Evolutionary conservation across 2,888 invertebrate genomes (phyloP), one percentile per base, ranked within the genome.

Genomic region (Tachina lurida): DNA sequence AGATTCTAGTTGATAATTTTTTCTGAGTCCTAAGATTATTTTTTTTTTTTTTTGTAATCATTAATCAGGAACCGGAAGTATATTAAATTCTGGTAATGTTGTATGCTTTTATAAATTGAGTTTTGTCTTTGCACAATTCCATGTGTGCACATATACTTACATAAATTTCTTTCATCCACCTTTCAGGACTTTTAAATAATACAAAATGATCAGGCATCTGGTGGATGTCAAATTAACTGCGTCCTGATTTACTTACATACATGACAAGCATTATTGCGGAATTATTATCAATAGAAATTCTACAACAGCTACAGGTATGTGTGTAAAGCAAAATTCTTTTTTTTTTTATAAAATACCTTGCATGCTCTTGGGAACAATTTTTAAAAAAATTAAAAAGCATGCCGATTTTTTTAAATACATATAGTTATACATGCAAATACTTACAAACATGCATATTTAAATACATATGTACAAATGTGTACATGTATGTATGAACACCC

Each of bases 231-330:
- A 90, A 91, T 91, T 91, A 91, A 89, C 87, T 88, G 87, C 87
- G 63, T 86, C 68, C 86, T 86, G 87, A 87, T 84, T 85, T 91
- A 91, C 90, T 89, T 89, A 88, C 88, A 90, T 89, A 88, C 88
- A 90, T 90, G 90, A 90, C 90, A 91, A 89, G 90, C 90, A 90
- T 91, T 91, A 91, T 90, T 90, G 91, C 90, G 90, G 89, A 90
- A 90, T 91, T 91, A 90, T 91, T 90, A 89, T 89, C 77, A 74
- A 75, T 74, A 60, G 63, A 58, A 67, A 62, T 62, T n/a, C 52
- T 45, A 39, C 45, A 62, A 52, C 60, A 62, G 77, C 31, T 31
- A 31, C 31, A 31, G 31, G 31, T 31, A 31, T 31, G 81, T 80
- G 80, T 49, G 49, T 68, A 60, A 39, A 49, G 54, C 60, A 41